Evolutionary conservation across 2,888 invertebrate species (phyloP).

Genomic region (Doris montereyensis): DNA sequence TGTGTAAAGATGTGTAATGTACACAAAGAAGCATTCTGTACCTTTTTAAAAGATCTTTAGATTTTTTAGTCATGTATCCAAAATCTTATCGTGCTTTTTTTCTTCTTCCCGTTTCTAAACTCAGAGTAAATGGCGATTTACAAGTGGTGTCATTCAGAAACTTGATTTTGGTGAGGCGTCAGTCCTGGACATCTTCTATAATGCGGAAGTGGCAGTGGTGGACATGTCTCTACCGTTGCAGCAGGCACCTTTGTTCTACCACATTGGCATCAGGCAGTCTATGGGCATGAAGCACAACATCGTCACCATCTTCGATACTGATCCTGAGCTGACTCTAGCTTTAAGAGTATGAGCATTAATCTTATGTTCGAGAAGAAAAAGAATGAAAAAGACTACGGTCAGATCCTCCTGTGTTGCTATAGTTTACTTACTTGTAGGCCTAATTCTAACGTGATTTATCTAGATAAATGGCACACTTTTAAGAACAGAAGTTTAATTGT

Average conservation of each 20-base stretch:
- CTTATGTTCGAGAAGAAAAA: neutral
- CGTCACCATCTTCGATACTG: conserved; percentile 77
- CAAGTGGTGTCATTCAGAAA: conserved; percentile 82
- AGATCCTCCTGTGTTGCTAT: too few relatives aligned
- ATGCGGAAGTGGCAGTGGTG: conserved; percentile 97
- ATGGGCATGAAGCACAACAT: conserved; percentile 97
- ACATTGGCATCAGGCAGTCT: conserved; percentile 96
- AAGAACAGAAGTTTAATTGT: too few relatives aligned
- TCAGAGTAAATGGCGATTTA: conserved; percentile 62
- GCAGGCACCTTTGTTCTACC: conserved; percentile 94
- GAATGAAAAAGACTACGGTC: neutral
- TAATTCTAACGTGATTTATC: too few relatives aligned
- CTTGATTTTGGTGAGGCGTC: conserved; percentile 97
- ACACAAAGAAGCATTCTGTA: too few relatives aligned
- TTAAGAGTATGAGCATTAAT: conserved; percentile 83
- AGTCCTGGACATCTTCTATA: conserved; percentile 95
- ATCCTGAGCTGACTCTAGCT: conserved; percentile 88
- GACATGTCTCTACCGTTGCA: conserved; percentile 90
- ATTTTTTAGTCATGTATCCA: too few relatives aligned
- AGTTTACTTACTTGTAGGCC: too few relatives aligned
- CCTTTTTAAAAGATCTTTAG: too few relatives aligned
- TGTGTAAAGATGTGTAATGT: too few relatives aligned
- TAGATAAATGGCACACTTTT: too few relatives aligned
- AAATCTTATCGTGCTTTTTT: neutral
- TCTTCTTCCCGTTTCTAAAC: conserved; percentile 12